A percentile compares a stretch with the other conserved stretches of the same genome.
phyloP scores from a whole-genome alignment of 1,140 invertebrate genomes.

The Pseudobourletiella spinata region DNA sequence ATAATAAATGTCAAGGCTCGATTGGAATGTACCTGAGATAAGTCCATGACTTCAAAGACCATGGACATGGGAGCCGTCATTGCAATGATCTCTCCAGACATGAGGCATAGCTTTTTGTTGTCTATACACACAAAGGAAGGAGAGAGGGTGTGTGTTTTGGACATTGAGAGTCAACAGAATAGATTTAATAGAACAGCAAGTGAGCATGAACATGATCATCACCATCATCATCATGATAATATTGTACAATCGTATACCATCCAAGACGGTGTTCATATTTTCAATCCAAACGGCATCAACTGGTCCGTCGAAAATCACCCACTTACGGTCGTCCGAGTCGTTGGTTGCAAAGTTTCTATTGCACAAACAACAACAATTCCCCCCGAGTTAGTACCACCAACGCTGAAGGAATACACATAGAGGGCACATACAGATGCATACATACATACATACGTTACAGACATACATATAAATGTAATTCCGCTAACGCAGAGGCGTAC shows the following conservation, averaged over 20 bases:
- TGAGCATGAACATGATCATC: too few relatives aligned
- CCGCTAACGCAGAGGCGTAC: conserved; percentile 25
- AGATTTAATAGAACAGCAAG: too few relatives aligned
- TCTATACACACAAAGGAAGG: conserved; percentile 53
- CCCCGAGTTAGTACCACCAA: too few relatives aligned
- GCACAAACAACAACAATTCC: background rate
- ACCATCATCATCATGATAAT: too few relatives aligned
- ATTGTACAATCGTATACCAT: too few relatives aligned
- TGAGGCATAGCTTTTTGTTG: conserved; percentile 76
- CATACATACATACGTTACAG: too few relatives aligned
- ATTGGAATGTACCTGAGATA: conserved; percentile 52
- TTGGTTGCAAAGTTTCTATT: conserved; percentile 51
- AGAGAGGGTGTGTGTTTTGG: too few relatives aligned
- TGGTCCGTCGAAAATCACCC: conserved; percentile 73
- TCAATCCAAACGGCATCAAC: conserved; percentile 93
- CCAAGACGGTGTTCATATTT: conserved; percentile 70
- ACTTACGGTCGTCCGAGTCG: conserved; percentile 59
- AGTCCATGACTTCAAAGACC: conserved; percentile 85
- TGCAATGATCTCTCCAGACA: conserved; percentile 79
- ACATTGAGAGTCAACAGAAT: too few relatives aligned
- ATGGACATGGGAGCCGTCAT: conserved; percentile 78
- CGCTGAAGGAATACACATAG: too few relatives aligned
- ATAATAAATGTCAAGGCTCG: too few relatives aligned
- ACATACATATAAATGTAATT: too few relatives aligned
- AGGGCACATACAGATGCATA: too few relatives aligned